Evolutionary conservation across 2,888 invertebrate genomes (phyloP).

Genomic region (Thalpophila matura): DNA sequence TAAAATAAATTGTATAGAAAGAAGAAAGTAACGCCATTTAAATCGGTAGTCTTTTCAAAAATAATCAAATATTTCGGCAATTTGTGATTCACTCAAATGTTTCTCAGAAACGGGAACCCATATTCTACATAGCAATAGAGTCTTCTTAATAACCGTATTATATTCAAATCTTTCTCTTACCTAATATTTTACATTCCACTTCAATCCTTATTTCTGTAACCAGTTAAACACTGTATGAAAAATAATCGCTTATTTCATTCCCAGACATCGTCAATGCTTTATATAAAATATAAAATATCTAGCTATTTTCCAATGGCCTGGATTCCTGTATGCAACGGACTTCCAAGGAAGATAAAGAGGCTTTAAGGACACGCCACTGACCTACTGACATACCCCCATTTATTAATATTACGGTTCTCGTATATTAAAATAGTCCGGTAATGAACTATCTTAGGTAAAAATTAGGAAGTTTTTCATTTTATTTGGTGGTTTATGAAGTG

Average conservation of each 20-base stretch:
- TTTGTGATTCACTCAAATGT: too few species aligned
- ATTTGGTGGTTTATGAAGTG: neutral
- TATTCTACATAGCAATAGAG: too few species aligned
- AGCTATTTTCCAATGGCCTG: slow-evolving; percentile 28
- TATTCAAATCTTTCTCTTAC: too few species aligned
- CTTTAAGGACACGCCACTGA: slow-evolving; percentile 7
- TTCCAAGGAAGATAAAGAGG: slow-evolving; percentile 30
- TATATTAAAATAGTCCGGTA: slow-evolving; percentile 28
- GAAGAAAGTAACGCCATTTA: too few species aligned
- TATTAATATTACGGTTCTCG: slow-evolving; percentile 25
- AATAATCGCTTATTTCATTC: slow-evolving; percentile 7
- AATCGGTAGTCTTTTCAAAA: too few species aligned
- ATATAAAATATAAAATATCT: slow-evolving; percentile 37
- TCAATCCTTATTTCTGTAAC: neutral
- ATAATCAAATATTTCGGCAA: too few species aligned
- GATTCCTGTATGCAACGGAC: slow-evolving; percentile 44
- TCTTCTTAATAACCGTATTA: too few species aligned
- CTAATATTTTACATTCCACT: too few species aligned
- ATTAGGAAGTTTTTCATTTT: neutral
- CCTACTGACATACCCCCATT: slow-evolving; percentile 21
- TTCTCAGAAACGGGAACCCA: too few species aligned
- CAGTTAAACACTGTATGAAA: neutral
- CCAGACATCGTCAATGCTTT: slow-evolving; percentile 18
- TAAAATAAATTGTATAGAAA: too few species aligned
- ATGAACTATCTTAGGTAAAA: slow-evolving; percentile 2